Evolutionary conservation across 2,888 invertebrate species (phyloP).

Genomic region (Crossocerus cetratus): DNA sequence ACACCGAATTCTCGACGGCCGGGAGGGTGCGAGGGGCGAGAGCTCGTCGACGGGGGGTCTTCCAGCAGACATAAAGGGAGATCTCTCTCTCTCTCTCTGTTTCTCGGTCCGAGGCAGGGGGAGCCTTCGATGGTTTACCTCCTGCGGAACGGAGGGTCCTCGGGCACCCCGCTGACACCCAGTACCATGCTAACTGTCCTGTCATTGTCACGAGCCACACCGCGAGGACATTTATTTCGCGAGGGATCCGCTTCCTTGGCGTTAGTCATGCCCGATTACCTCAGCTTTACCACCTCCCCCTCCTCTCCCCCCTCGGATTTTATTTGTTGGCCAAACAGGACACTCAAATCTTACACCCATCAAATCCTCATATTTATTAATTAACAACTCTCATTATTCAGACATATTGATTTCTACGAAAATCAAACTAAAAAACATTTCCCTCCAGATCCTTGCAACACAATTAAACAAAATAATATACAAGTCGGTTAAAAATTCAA

Average conservation of each 20-base stretch:
- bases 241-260: slow-evolving; percentile 37
- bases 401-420: no score
- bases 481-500: no score
- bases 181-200: slow-evolving; percentile 61
- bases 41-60: not conserved
- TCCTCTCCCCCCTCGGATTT: slow-evolving; percentile 1
- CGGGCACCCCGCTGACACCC: slow-evolving; percentile 50
- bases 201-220: slow-evolving; percentile 66
- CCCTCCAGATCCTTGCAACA: no score
- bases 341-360: no score
- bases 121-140: slow-evolving; percentile 16
- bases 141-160: slow-evolving; percentile 28
- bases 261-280: slow-evolving; percentile 49
- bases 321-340: not conserved
- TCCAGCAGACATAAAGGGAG: no score
- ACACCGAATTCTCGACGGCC: not conserved
- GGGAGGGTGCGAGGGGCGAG: not conserved
- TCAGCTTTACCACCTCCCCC: slow-evolving; percentile 2
- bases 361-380: no score
- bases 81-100: no score
- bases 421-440: no score
- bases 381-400: no score
- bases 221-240: slow-evolving; percentile 50
- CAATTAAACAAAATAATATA: no score
- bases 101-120: not conserved